These are phyloP conservation scores for Microcebus murinus DNA, from an alignment of 2,113 vertebrate species.

Conservation along the genomic window DNA sequence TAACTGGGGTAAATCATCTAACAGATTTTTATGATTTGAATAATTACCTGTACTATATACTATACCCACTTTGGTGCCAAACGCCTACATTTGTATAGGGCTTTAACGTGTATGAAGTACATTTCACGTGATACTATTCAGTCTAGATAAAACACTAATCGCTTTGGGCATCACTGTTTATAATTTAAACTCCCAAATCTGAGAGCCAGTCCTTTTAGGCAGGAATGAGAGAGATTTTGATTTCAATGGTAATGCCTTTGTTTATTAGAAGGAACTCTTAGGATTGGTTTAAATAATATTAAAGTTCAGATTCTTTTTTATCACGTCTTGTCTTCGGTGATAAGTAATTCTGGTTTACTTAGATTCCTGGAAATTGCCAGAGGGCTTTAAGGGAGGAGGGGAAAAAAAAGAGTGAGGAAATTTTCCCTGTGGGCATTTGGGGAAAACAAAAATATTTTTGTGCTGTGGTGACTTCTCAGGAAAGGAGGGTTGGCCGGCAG, in stretches of 20 bases:
- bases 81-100: background rate
- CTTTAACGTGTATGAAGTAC: background rate
- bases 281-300: slow-evolving; percentile 22
- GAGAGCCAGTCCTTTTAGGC: background rate
- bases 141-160: background rate
- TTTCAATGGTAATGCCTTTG: slow-evolving; percentile 19
- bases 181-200: background rate
- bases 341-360: slow-evolving; percentile 75
- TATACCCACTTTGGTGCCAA: background rate
- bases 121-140: background rate
- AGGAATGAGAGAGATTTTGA: slow-evolving; percentile 20
- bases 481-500: slow-evolving; percentile 76
- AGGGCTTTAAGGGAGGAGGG: slow-evolving; percentile 70
- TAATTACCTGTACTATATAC: background rate
- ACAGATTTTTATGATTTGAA: background rate
- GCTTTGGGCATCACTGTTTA: background rate
- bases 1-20: background rate
- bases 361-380: slow-evolving; percentile 81
- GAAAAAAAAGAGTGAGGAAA: slow-evolving; percentile 82
- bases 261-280: slow-evolving; percentile 40
- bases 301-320: slow-evolving; percentile 67
- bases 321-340: slow-evolving; percentile 15
- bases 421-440: slow-evolving; percentile 82
- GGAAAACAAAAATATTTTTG: slow-evolving; percentile 88
- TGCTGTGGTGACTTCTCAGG: slow-evolving; percentile 81